Percentiles rank a stretch among this genome's conserved stretches.
phyloP scores from a whole-genome alignment of 2,888 invertebrate genomes.

The Zhuqinia jingwanae region DNA sequence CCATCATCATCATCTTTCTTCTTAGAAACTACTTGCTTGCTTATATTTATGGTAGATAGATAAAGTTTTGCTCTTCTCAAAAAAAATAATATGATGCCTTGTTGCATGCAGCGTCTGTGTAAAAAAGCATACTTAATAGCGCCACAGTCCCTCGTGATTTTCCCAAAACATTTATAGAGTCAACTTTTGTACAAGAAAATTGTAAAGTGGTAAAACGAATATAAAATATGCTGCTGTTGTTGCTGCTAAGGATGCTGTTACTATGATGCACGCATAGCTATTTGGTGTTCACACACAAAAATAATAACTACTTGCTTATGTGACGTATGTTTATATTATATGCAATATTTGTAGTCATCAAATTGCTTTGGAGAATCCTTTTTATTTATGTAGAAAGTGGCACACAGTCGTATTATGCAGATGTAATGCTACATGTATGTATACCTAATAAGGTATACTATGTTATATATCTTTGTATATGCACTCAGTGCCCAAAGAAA shows the following conservation, averaged over 20 bases:
- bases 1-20: constrained; percentile 24
- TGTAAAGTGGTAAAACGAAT: constrained; percentile 33
- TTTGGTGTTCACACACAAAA: constrained; percentile 19
- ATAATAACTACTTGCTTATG: constrained; percentile 11
- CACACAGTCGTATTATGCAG: neutral
- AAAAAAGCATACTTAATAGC: constrained; percentile 44
- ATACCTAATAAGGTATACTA: neutral
- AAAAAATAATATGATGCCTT: constrained; percentile 48
- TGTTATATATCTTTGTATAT: too few species aligned
- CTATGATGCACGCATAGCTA: too few species aligned
- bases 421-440: neutral
- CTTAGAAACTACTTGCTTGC: neutral
- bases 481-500: too few species aligned
- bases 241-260: too few species aligned
- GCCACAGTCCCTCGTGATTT: constrained; percentile 62
- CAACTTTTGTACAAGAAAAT: constrained; percentile 44
- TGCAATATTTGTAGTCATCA: neutral
- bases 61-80: neutral
- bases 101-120: neutral
- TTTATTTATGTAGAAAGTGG: neutral
- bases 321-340: neutral
- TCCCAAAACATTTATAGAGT: constrained; percentile 62
- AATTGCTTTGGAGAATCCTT: neutral
- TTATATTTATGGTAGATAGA: constrained; percentile 1
- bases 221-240: too few species aligned